Evolutionary conservation across 2,797 vertebrate genomes (phyloP), one percentile per base, ranked within the genome.

Genomic region (Anas bahamensis): DNA sequence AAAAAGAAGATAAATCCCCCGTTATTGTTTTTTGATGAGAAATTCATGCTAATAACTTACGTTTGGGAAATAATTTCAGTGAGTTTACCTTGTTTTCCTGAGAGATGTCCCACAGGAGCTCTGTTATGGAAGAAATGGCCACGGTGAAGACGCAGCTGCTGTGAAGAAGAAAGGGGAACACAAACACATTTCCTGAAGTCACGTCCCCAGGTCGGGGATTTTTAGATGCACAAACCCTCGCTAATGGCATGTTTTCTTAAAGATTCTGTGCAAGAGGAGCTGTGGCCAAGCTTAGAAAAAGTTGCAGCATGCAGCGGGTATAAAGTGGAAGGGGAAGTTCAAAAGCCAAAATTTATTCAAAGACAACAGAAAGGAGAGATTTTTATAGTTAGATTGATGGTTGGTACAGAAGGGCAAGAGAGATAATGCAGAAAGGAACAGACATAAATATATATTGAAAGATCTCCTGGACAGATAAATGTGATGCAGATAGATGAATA

Each of bases 301-400:
- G 33, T 12, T 59, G n/a, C 17, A 28, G 31, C 17, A 9, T 53
- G 26, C 63, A 66, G 69, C 63, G 70, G 16, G 63, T 61, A 53
- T 37, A 57, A 9, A 0, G 3, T 68, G 44, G 63, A 84, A 65
- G 56, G 81, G 24, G 61, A 70, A 46, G 31, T 23, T 42, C 41
- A 55, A 78, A 80, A 37, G 13, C 11, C 60, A 26, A 75, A 50
- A 48, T 42, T 42, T 80, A 72, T 60, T 84, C 70, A 28, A 57
- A 81, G 60, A 44, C 41, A 28, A 68, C 18, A n/a, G 39, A 83
- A 41, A 87, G 71, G 33, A 66, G 73, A 80, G 83, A 82, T 39
- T 92, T 92, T 89, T 76, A 59, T 56, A 16, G 22, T 74, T 37
- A 29, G 88, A 94, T 94, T 93, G 82, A 88, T 89, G 76, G 91